phyloP scores from a whole-genome alignment of 1,140 invertebrate species.

The Solenopsis invicta region DNA sequence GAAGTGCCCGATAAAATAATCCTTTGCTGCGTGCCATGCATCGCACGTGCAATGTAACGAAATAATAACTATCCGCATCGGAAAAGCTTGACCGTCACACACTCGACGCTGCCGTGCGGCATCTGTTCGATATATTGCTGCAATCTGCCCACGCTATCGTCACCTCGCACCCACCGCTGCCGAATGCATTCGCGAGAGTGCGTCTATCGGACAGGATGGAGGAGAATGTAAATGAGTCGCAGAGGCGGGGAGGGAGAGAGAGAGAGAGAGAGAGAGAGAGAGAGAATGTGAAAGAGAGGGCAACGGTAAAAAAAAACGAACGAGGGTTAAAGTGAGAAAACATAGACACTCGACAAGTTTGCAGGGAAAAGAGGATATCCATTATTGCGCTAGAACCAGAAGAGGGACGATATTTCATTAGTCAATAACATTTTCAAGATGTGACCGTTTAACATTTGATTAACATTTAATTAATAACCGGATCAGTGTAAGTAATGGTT shows the following conservation, averaged over 20 bases:
- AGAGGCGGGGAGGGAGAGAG: no score
- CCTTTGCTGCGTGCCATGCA: slow-evolving; percentile 64
- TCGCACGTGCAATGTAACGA: slow-evolving; percentile 74
- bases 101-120: not conserved
- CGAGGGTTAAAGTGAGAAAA: slow-evolving; percentile 33
- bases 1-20: slow-evolving; percentile 78
- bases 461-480: not conserved
- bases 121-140: slow-evolving; percentile 20
- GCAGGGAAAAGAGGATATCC: not conserved
- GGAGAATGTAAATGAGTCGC: slow-evolving; percentile 17
- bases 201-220: not conserved
- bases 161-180: not conserved
- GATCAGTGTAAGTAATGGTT: not conserved
- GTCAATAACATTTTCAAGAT: not conserved
- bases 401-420: not conserved
- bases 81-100: not conserved
- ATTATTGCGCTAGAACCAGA: not conserved
- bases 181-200: slow-evolving; percentile 4
- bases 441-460: slow-evolving; percentile 24
- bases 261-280: no score
- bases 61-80: slow-evolving; percentile 70
- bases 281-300: slow-evolving; percentile 21
- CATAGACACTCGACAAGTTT: not conserved
- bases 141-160: slow-evolving; percentile 37
- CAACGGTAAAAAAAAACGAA: not conserved